phyloP scores from a whole-genome alignment of 1,140 invertebrate genomes.

The Archivesica marissinica region DNA sequence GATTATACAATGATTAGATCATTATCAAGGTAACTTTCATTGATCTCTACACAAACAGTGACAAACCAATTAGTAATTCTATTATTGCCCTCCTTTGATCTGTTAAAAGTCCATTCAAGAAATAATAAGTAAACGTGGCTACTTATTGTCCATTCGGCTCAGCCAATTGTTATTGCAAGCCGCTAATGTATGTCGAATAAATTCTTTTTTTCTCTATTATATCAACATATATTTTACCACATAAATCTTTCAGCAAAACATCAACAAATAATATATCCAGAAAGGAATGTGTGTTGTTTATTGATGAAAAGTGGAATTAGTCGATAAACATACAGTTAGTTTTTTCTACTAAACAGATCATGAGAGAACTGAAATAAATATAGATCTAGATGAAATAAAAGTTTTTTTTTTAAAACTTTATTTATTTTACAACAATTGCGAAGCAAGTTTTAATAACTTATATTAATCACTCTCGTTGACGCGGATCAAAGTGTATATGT shows the following conservation, averaged over 20 bases:
- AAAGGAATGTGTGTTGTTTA: background rate
- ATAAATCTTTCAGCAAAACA: constrained; percentile 10
- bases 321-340: too few relatives aligned
- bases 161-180: constrained; percentile 11
- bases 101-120: constrained; percentile 27
- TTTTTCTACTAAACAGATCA: too few relatives aligned
- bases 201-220: constrained; percentile 9
- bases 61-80: constrained; percentile 33
- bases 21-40: constrained; percentile 25
- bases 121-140: background rate
- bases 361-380: too few relatives aligned
- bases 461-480: too few relatives aligned
- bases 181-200: background rate
- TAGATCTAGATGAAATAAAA: too few relatives aligned
- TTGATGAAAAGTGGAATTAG: background rate
- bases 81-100: constrained; percentile 22
- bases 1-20: constrained; percentile 29
- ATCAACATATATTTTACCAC: constrained; percentile 43
- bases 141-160: constrained; percentile 24
- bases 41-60: constrained; percentile 34
- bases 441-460: too few relatives aligned
- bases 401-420: too few relatives aligned
- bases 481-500: too few relatives aligned
- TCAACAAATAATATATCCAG: constrained; percentile 20
- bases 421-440: too few relatives aligned